These are phyloP conservation scores for Stegodyphus dumicola DNA, from an alignment of 1,140 invertebrate species.

Conservation along the genomic window DNA sequence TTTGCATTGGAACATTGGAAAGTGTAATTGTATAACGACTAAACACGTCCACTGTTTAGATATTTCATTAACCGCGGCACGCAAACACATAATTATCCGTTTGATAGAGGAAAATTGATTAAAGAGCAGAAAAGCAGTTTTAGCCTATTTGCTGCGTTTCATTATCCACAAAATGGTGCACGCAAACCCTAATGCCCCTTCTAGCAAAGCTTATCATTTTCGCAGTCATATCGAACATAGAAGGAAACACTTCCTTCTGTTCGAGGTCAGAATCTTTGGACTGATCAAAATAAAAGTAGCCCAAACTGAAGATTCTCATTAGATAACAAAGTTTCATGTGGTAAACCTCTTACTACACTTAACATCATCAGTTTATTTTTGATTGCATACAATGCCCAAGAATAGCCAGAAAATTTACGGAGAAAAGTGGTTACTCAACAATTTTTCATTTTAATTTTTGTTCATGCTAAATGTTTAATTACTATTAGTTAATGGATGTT, in stretches of 20 bases:
- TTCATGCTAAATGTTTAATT: too few species aligned
- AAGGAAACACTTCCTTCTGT: neutral
- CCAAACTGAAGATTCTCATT: constrained; percentile 15
- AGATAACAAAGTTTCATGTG: constrained; percentile 29
- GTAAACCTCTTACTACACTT: too few species aligned
- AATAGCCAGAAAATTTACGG: too few species aligned
- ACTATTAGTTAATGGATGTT: too few species aligned
- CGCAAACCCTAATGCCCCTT: constrained; percentile 35
- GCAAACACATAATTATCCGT: constrained; percentile 57
- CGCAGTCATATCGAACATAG: neutral
- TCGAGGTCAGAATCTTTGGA: constrained; percentile 12
- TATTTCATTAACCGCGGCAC: constrained; percentile 56
- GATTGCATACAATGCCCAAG: too few species aligned
- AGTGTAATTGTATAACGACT: constrained; percentile 61
- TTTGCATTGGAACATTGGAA: constrained; percentile 58
- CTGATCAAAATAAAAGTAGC: constrained; percentile 18
- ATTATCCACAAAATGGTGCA: constrained; percentile 50
- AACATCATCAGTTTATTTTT: too few species aligned
- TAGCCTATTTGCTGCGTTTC: constrained; percentile 53
- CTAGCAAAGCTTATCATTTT: constrained; percentile 25
- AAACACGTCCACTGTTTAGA: constrained; percentile 55
- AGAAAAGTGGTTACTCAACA: too few species aligned
- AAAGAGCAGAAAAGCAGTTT: constrained; percentile 50
- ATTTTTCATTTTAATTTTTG: too few species aligned
- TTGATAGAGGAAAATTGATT: constrained; percentile 58